A percentile compares a stretch with the other conserved stretches of the same genome.
Conservation (phyloP, 2,113 vertebrate genomes). For the Brachyistius frenatus region DNA sequence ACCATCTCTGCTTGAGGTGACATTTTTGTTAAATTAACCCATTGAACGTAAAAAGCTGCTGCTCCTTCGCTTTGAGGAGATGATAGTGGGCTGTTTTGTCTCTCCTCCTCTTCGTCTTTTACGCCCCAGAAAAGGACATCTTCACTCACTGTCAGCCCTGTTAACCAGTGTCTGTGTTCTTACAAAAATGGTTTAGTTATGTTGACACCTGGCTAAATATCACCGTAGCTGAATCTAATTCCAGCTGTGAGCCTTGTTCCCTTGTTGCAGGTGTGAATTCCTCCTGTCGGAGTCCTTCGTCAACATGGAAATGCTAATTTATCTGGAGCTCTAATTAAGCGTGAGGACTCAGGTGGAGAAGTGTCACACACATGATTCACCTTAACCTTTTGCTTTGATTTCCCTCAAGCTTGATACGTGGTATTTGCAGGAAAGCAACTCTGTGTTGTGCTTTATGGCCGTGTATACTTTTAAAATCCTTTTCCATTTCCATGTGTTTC, state of each 20-base stretch:
- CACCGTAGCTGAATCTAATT: constrained; percentile 56
- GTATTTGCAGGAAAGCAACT: constrained; percentile 61
- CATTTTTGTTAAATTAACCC: constrained; percentile 20
- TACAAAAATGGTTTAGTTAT: constrained; percentile 57
- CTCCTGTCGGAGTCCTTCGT: constrained; percentile 61
- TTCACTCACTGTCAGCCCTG: constrained; percentile 27
- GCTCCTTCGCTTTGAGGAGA: constrained; percentile 63
- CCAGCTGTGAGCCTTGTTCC: constrained; percentile 51
- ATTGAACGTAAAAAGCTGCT: constrained; percentile 47
- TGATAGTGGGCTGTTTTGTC: constrained; percentile 4
- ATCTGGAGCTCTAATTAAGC: constrained; percentile 73
- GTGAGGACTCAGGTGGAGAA: constrained; percentile 70
- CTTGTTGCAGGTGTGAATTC: constrained; percentile 71
- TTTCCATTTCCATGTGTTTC: constrained; percentile 2
- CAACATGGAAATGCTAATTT: constrained; percentile 76
- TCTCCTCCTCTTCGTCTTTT: constrained; percentile 5
- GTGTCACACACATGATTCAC: constrained; percentile 65
- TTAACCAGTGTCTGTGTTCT: constrained; percentile 46
- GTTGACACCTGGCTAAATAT: constrained; percentile 78
- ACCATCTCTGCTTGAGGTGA: constrained; percentile 9
- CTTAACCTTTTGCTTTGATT: constrained; percentile 82
- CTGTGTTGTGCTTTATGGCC: constrained; percentile 15
- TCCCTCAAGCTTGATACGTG: constrained; percentile 70
- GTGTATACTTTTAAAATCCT: not conserved
- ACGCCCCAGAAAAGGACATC: constrained; percentile 9